These are phyloP conservation scores for Rhinoraja longicauda DNA, from an alignment of 2,797 vertebrate species.

Conservation along the genomic window DNA sequence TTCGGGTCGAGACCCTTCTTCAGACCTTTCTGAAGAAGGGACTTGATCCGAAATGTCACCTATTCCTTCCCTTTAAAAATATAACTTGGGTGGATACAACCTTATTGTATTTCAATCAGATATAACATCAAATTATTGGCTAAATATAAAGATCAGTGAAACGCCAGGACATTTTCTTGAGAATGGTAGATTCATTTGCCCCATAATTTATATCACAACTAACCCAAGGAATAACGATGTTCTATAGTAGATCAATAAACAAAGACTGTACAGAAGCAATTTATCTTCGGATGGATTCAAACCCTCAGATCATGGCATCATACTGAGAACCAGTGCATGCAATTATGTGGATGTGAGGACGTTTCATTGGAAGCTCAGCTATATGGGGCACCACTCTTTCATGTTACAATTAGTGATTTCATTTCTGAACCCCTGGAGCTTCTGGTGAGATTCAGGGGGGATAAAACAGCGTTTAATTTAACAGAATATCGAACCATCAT, in stretches of 20 bases:
- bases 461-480: conserved; percentile 26
- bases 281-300: neutral
- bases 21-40: too few species aligned
- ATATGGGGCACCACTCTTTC: neutral
- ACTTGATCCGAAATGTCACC: too few species aligned
- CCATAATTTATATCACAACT: neutral
- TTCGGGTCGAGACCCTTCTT: too few species aligned
- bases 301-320: conserved; percentile 17
- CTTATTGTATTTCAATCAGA: neutral
- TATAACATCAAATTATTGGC: neutral
- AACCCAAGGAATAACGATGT: neutral
- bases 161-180: neutral
- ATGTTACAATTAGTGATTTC: conserved; percentile 34
- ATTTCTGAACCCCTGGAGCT: conserved; percentile 9
- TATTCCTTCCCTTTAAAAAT: neutral
- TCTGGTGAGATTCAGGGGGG: neutral
- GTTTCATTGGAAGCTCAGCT: neutral
- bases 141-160: neutral
- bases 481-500: neutral
- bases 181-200: neutral
- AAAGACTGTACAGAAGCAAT: neutral
- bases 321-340: conserved; percentile 8
- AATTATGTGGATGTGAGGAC: neutral
- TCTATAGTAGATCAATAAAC: conserved; percentile 5
- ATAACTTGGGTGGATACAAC: neutral